A percentile compares a stretch with the other conserved stretches of the same genome.
These are phyloP conservation scores for Poliocrania exsul DNA, from an alignment of 2,797 vertebrate genomes.

Conservation along the genomic window DNA sequence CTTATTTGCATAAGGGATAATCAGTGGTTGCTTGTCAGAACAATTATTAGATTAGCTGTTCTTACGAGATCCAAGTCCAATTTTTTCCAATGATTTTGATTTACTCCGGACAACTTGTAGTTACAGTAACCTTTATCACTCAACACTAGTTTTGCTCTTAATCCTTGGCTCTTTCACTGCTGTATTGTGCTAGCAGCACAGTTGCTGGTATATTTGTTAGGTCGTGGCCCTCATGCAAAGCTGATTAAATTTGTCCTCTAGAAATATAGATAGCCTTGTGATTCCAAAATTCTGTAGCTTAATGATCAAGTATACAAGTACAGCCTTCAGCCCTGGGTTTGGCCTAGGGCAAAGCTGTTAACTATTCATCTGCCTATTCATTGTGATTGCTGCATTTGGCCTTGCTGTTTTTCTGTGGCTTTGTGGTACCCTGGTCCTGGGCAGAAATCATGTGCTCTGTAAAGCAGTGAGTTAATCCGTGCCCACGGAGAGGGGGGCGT, in stretches of 20 bases:
- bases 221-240: not conserved
- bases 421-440: not conserved
- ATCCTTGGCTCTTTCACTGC: not conserved
- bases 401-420: not conserved
- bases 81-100: not conserved
- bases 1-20: not conserved
- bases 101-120: not conserved
- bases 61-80: not conserved
- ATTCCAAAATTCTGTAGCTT: not conserved
- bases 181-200: not conserved
- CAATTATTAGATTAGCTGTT: not conserved
- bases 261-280: not conserved
- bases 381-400: not conserved
- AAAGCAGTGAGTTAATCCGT: not conserved
- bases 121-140: not conserved
- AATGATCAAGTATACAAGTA: not conserved
- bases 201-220: not conserved
- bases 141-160: not conserved
- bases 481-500: not conserved
- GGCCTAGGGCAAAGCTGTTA: not conserved
- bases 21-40: not conserved
- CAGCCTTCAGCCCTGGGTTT: not conserved
- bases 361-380: not conserved
- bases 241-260: slow-evolving; percentile 18
- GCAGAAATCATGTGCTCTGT: not conserved